Evolutionary conservation across 2,797 vertebrate genomes (phyloP), one percentile per base, ranked within the genome.

Genomic region (Neosilurus mollespiculum): DNA sequence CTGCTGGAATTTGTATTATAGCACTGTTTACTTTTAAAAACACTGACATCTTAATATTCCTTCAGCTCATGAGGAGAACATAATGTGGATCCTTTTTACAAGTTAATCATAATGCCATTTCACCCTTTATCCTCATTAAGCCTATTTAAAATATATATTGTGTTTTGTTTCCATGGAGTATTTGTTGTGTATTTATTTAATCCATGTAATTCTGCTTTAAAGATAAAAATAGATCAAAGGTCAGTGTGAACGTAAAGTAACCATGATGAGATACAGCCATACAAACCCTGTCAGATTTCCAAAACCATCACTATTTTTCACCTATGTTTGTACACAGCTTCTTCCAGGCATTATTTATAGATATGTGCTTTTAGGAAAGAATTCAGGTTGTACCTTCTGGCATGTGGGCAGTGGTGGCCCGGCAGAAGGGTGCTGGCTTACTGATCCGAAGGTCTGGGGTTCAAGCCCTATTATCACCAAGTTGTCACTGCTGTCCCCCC

Each of bases 201-300:
- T 76, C 56, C 4, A 8, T 26, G 24, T 51, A 51, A 84, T 53
- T 81, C 75, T 78, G 66, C 77, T 34, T 75, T 14, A 14, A 73
- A 81, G 70, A 81, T 85, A 86, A 88, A 87, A 85, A 87, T 76
- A 87, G 81, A 77, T 77, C 9, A n/a, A 49, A 83, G 84, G 53
- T 76, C 53, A 75, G 20, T 16, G 20, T 76, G 30, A 15, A 76
- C 37, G n/a, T 24, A 56, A 26, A 15, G 51, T 34, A 58, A 58
- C 26, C 34, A 43, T 43, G 43, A 76, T 61, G 30, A 61, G 56
- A 61, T 43, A 75, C 53, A 76, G 54, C 18, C 30, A 43, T 24
- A 49, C 12, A 78, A 78, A 62, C 58, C 22, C 14, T 20, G 53
- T 75, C 24, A 71, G 34, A n/a, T 15, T 67, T 37, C 22, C n/a